Base-by-base conservation (phyloP, 1,140 invertebrate genomes). In the Pogonomyrmex barbatus region DNA sequence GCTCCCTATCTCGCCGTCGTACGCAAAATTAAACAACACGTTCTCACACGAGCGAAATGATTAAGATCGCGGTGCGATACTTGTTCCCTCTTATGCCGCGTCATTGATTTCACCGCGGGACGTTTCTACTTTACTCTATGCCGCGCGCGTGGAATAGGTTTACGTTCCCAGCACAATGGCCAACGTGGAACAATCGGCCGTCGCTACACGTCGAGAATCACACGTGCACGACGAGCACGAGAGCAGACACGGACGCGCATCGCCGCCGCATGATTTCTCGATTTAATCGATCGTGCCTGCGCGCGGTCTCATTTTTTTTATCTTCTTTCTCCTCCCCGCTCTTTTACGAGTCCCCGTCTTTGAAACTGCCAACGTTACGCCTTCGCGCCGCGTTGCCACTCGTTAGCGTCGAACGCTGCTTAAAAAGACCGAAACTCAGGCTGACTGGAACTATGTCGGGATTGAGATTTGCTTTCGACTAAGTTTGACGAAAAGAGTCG, bases 41-140 rank as follows among this genome's bases (percentile, higher is more conserved):
- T 90, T 87, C 78, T 90, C 87, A 60, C 85, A 75, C 87, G 87
- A 79, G 70, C n/a, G 63, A 68, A 70, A 50, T 67, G 87, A 90
- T 87, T 87, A 90, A 90, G 87, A 90, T 90, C 76, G 68, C 60
- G 60, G 58, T 50, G 67, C 68, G 88, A 90, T 90, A 90, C 68
- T 89, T 76, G 71, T 78, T 54, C 60, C 30, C 36, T 83, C 88
- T 89, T 79, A 33, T 84, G 87, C 85, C 50, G 65, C 58, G 87
- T 90, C 88, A 89, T 82, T 58, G 84, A 89, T 84, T 89, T 87
- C 84, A 89, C 85, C 85, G 67, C 73, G 54, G 39, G 77, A 76
- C 60, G 62, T 84, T 87, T 58, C 85, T 87, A 75, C 85, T 73
- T 86, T 70, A n/a, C 62, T 70, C 78, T 77, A 68, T 60, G 63